Evolutionary conservation across 1,140 invertebrate genomes (phyloP), one percentile per base, ranked within the genome.

Genomic region (Cyphomyrmex costatus): DNA sequence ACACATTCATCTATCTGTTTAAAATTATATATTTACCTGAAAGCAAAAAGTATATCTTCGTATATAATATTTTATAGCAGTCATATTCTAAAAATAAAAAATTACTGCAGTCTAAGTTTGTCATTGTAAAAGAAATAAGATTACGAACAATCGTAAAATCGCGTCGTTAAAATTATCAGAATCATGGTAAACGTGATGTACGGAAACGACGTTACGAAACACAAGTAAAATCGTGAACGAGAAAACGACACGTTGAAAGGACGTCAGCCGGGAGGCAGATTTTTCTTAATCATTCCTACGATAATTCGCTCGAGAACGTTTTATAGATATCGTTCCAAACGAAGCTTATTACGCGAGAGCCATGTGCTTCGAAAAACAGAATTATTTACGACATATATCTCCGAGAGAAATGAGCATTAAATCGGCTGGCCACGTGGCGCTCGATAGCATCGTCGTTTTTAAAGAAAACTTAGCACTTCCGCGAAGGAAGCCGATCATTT

Each of bases 401-500:
- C 12, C 27, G 42, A 19, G 33, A 21, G 76, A 80, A 80, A 73
- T 71, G 46, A 58, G 16, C 61, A 61, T 89, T 77, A 90, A 85
- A 74, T 80, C 24, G 49, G 8, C 60, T 42, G 21, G 86, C 70
- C 74, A 66, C 76, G 87, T 76, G 76, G 78, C 79, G 63, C 53
- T 42, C 24, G 85, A 89, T 82, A 73, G 30, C 46, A 74, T 88
- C 90, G 63, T n/a, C 70, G 36, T 66, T 46, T 74, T 36, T 33
- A 49, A 91, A 80, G 88, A 89, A 58, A 65, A 46, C 51, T 74
- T 77, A 46, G 53, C 77, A 58, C 78, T 91, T 91, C 86, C 88
- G 86, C 36, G 66, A 77, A 89, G 90, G 90, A 91, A 91, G 90
- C 89, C 60, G 90, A 88, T 88, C 76, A 65, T 91, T 91, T 91